These are phyloP conservation scores for Whitmania pigra DNA, from an alignment of 1,140 invertebrate genomes.

Conservation along the genomic window DNA sequence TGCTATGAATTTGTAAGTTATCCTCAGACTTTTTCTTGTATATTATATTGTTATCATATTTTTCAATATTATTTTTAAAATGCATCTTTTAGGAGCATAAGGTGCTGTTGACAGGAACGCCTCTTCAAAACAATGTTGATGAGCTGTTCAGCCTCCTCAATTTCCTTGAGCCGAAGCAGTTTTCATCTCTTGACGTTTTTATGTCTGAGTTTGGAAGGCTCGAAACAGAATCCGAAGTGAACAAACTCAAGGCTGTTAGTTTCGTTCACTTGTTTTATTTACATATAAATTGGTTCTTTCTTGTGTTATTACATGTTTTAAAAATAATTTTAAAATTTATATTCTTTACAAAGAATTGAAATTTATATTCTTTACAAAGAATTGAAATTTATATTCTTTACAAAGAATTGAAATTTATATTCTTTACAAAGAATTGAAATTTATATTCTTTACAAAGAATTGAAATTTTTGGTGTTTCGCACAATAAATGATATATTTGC, in stretches of 20 bases:
- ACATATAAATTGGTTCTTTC: no score
- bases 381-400: no score
- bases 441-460: no score
- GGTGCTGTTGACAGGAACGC: constrained; percentile 93
- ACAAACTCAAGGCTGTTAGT: constrained; percentile 57
- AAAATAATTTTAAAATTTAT: no score
- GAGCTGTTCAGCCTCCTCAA: constrained; percentile 96
- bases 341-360: no score
- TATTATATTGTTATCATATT: background rate
- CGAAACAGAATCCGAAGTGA: constrained; percentile 91
- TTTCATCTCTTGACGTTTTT: constrained; percentile 73
- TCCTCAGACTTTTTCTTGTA: background rate
- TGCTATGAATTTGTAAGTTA: constrained; percentile 63
- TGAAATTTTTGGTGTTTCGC: no score
- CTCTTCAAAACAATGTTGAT: constrained; percentile 92
- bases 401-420: no score
- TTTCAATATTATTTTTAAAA: background rate
- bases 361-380: no score
- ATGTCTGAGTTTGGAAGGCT: constrained; percentile 91
- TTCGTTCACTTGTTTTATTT: background rate
- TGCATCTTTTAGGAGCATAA: constrained; percentile 62
- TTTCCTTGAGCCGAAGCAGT: constrained; percentile 91
- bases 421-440: no score
- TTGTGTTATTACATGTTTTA: no score
- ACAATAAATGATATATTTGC: no score